Conservation (phyloP, 2,888 invertebrate genomes). For the Platynereis dumerilii region DNA sequence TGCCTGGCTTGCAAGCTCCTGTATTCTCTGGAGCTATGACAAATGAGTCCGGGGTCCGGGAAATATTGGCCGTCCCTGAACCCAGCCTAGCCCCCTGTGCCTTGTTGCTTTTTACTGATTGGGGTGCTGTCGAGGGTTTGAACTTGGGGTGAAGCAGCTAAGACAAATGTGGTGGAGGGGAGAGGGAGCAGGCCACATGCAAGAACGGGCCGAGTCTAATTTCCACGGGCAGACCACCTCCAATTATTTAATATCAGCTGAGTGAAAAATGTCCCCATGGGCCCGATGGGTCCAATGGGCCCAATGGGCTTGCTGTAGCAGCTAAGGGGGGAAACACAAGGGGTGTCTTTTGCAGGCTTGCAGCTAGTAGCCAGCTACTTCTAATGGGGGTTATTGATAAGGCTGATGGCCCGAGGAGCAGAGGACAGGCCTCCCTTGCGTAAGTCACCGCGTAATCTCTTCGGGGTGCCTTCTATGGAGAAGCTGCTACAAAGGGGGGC, state of each 20-base stretch:
- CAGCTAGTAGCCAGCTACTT: too few relatives aligned
- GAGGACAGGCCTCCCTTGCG: neutral
- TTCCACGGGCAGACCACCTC: neutral
- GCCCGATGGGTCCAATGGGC: too few relatives aligned
- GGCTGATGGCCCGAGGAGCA: too few relatives aligned
- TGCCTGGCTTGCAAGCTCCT: too few relatives aligned
- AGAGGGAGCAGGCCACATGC: neutral
- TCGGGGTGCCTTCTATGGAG: neutral
- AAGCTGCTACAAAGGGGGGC: neutral
- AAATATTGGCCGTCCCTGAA: too few relatives aligned
- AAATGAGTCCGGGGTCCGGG: too few relatives aligned
- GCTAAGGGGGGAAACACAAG: too few relatives aligned
- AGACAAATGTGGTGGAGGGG: neutral
- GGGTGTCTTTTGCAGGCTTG: too few relatives aligned
- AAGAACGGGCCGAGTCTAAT: neutral
- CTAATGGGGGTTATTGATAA: conserved; percentile 6
- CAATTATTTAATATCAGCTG: conserved; percentile 8
- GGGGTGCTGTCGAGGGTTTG: conserved; percentile 3
- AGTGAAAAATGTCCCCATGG: conserved; percentile 1
- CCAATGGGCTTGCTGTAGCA: too few relatives aligned
- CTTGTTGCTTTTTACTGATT: conserved; percentile 11
- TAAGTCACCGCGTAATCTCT: neutral
- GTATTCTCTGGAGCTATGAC: too few relatives aligned
- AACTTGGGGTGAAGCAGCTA: neutral
- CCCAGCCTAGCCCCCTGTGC: neutral